Conservation (phyloP, 2,113 vertebrate genomes). For the Coryphaenoides rupestris region DNA sequence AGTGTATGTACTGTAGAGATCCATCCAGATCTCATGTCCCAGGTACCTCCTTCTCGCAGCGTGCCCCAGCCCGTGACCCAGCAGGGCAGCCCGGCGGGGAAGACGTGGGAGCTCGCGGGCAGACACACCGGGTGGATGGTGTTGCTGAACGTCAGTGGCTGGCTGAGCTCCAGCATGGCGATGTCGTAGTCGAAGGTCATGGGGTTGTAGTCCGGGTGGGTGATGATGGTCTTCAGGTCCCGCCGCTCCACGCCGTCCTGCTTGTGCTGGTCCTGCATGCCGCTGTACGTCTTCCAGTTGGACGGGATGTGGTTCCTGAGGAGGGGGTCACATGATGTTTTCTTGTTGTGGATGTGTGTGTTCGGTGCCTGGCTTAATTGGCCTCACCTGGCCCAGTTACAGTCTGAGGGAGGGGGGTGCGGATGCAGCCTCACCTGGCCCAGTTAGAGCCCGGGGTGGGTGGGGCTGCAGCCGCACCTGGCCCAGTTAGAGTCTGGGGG, state of each 20-base stretch:
- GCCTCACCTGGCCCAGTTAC: too few species aligned
- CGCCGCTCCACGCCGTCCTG: constrained; percentile 15
- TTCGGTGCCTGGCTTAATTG: too few species aligned
- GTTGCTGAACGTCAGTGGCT: constrained; percentile 67
- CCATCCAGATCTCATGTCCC: too few species aligned
- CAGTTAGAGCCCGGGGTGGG: too few species aligned
- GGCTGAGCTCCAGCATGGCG: constrained; percentile 71
- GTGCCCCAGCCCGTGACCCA: constrained; percentile 77
- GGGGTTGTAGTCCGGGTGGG: constrained; percentile 63
- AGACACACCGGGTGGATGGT: constrained; percentile 76
- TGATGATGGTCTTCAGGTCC: constrained; percentile 60
- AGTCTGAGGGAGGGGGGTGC: too few species aligned
- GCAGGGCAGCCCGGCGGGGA: constrained; percentile 70
- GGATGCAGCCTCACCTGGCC: too few species aligned
- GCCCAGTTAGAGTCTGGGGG: too few species aligned
- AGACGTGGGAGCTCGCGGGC: constrained; percentile 69
- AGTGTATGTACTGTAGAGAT: too few species aligned
- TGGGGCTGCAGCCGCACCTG: too few species aligned
- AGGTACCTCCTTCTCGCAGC: constrained; percentile 72
- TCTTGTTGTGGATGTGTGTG: too few species aligned
- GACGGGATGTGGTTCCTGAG: constrained; percentile 69
- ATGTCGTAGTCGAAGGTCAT: constrained; percentile 75
- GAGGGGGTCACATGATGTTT: background rate
- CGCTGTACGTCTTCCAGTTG: constrained; percentile 83
- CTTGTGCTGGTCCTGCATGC: constrained; percentile 79